These are phyloP conservation scores for Thalassophryne amazonica DNA, from an alignment of 2,797 vertebrate genomes.

Conservation along the genomic window DNA sequence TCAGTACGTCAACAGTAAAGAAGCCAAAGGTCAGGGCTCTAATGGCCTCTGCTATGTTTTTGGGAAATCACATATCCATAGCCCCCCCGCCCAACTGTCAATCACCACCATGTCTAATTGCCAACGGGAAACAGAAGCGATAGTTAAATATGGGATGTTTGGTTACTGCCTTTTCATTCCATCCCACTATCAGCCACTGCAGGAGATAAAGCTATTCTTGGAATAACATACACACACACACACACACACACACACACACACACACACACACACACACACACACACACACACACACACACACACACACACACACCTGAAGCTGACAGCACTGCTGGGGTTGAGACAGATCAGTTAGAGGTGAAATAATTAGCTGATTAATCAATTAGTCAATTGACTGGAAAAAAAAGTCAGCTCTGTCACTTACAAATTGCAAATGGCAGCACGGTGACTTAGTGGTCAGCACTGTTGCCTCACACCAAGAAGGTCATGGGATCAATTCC, in stretches of 20 bases:
- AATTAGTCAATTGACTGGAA: too few relatives aligned
- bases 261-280: not conserved
- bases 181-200: constrained; percentile 23
- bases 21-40: not conserved
- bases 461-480: too few relatives aligned
- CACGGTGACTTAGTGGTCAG: too few relatives aligned
- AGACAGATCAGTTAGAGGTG: constrained; percentile 14
- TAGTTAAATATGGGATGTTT: constrained; percentile 27
- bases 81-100: not conserved
- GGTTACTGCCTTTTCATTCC: constrained; percentile 7
- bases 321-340: constrained; percentile 38
- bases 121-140: constrained; percentile 17
- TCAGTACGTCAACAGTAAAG: not conserved
- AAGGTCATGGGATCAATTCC: too few relatives aligned
- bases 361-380: not conserved
- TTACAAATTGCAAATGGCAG: too few relatives aligned
- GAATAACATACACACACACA: not conserved
- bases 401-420: too few relatives aligned
- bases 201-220: constrained; percentile 25
- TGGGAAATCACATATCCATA: not conserved
- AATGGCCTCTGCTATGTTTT: not conserved
- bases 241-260: not conserved
- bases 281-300: not conserved
- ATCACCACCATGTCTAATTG: constrained; percentile 7
- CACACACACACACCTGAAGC: constrained; percentile 31